Conservation (phyloP, 1,140 invertebrate species). For the Ladona fulva region DNA sequence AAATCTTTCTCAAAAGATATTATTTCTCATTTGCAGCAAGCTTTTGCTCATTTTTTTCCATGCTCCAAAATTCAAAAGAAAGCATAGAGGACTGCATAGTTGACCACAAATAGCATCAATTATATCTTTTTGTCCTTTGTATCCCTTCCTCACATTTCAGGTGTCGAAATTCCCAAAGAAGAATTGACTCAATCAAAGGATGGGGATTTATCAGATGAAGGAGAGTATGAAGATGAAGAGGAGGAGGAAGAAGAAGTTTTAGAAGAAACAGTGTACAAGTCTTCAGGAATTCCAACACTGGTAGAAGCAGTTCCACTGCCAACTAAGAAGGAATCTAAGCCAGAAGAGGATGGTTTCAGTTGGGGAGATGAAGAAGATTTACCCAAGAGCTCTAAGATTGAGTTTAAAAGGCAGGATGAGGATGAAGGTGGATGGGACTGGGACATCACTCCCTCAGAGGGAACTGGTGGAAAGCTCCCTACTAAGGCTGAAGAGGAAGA, state of each 20-base stretch:
- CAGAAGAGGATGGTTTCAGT: not conserved
- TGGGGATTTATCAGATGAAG: conserved; percentile 29
- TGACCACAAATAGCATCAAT: too few species aligned
- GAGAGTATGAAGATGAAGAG: conserved; percentile 27
- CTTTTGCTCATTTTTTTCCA: too few species aligned
- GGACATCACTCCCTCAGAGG: too few species aligned
- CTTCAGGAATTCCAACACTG: not conserved
- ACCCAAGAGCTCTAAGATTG: conserved; percentile 15
- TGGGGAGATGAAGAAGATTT: conserved; percentile 20
- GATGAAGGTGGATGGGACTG: not conserved
- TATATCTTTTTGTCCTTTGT: too few species aligned
- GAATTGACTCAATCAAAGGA: not conserved
- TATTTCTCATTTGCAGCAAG: too few species aligned
- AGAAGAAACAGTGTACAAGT: conserved; percentile 26
- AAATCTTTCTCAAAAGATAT: too few species aligned
- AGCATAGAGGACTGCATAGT: too few species aligned
- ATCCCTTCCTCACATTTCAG: too few species aligned
- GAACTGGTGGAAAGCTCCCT: not conserved
- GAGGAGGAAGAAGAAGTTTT: conserved; percentile 26
- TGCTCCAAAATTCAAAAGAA: too few species aligned
- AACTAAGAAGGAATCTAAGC: not conserved
- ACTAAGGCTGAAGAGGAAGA: conserved; percentile 22
- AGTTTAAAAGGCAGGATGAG: not conserved
- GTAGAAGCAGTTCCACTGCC: not conserved
- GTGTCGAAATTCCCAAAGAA: too few species aligned